Evolutionary conservation across 1,140 invertebrate species (phyloP).

Genomic region (Phthorimaea operculella): DNA sequence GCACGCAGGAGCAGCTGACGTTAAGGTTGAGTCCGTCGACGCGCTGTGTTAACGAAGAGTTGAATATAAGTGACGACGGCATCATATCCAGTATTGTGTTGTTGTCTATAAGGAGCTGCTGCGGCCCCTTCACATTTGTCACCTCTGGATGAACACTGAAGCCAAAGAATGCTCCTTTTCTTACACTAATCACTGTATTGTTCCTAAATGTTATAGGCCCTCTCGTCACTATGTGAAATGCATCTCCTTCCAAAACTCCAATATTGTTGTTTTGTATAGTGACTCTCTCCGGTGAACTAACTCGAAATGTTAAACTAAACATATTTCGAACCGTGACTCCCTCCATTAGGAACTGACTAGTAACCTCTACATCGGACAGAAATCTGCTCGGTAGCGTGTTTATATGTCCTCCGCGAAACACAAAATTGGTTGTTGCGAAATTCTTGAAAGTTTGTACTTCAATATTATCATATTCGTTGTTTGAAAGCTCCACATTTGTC

Average conservation of each 20-base stretch:
- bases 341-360: slow-evolving; percentile 72
- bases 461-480: slow-evolving; percentile 70
- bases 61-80: slow-evolving; percentile 70
- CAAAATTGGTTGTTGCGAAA: slow-evolving; percentile 74
- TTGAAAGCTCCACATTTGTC: slow-evolving; percentile 65
- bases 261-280: slow-evolving; percentile 73
- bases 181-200: slow-evolving; percentile 70
- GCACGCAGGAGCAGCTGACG: slow-evolving; percentile 70
- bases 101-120: slow-evolving; percentile 73
- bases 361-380: slow-evolving; percentile 78
- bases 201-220: slow-evolving; percentile 75
- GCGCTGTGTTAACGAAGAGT: slow-evolving; percentile 68
- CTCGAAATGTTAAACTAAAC: slow-evolving; percentile 73
- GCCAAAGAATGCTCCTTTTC: slow-evolving; percentile 71
- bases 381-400: slow-evolving; percentile 74
- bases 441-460: slow-evolving; percentile 83
- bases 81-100: slow-evolving; percentile 71
- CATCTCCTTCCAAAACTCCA: slow-evolving; percentile 71
- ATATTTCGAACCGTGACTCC: slow-evolving; percentile 70
- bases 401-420: slow-evolving; percentile 63
- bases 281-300: slow-evolving; percentile 69
- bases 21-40: slow-evolving; percentile 72
- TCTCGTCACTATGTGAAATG: slow-evolving; percentile 71
- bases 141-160: slow-evolving; percentile 68
- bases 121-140: slow-evolving; percentile 30